These are phyloP conservation scores for Trypoxylon attenuatum DNA, from an alignment of 2,888 invertebrate species.

Conservation along the genomic window DNA sequence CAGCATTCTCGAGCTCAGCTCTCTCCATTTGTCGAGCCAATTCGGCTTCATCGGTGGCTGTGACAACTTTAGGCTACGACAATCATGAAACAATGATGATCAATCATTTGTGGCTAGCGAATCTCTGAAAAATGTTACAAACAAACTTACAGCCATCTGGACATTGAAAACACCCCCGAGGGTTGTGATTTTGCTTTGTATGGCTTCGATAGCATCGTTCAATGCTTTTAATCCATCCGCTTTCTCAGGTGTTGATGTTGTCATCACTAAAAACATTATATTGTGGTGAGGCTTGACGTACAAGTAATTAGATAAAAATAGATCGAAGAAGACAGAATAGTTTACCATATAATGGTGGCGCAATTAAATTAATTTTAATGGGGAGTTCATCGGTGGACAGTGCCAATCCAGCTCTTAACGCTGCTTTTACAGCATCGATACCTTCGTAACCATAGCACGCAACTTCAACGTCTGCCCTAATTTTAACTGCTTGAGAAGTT, in stretches of 20 bases:
- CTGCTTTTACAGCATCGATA: slow-evolving; percentile 97
- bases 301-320: not conserved
- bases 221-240: slow-evolving; percentile 93
- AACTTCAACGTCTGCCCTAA: slow-evolving; percentile 94
- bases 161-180: slow-evolving; percentile 95
- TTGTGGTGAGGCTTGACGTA: too few species aligned
- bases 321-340: not conserved
- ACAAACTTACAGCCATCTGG: slow-evolving; percentile 89
- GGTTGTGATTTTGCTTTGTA: slow-evolving; percentile 87
- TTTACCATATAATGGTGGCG: slow-evolving; percentile 94
- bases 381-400: slow-evolving; percentile 95
- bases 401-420: slow-evolving; percentile 91
- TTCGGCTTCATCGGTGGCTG: slow-evolving; percentile 98
- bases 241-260: slow-evolving; percentile 98
- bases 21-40: slow-evolving; percentile 94
- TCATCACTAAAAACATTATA: slow-evolving; percentile 85
- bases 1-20: slow-evolving; percentile 94
- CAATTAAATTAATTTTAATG: slow-evolving; percentile 98
- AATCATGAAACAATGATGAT: slow-evolving; percentile 20
- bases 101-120: not conserved
- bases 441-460: slow-evolving; percentile 98
- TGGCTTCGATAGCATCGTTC: slow-evolving; percentile 91
- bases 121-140: not conserved
- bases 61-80: slow-evolving; percentile 95
- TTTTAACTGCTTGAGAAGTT: slow-evolving; percentile 98